Percentiles rank a stretch among this genome's conserved stretches.
Evolutionary conservation across 2,113 vertebrate genomes (phyloP).

Genomic region (Numida meleagris): DNA sequence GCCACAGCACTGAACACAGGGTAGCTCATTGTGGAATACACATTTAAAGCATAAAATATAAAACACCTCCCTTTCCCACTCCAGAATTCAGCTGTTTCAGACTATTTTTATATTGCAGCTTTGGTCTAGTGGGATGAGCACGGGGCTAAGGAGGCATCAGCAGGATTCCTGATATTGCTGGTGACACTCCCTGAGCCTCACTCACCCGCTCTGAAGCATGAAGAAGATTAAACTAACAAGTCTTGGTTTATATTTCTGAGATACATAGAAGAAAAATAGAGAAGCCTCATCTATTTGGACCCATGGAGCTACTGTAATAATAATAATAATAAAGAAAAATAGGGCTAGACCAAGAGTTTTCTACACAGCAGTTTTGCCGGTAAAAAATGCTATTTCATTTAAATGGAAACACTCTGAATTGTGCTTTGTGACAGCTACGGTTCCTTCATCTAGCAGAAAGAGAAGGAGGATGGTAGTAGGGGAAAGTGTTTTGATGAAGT

Average conservation of each 20-base stretch:
- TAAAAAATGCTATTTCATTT: background rate
- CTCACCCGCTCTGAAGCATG: background rate
- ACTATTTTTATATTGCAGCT: background rate
- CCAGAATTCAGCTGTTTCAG: background rate
- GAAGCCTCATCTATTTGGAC: background rate
- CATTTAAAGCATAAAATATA: background rate
- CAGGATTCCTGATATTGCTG: background rate
- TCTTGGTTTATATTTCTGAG: background rate
- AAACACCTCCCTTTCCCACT: background rate
- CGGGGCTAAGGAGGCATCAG: background rate
- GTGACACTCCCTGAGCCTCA: background rate
- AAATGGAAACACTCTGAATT: background rate
- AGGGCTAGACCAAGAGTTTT: background rate
- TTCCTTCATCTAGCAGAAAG: background rate
- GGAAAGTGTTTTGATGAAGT: background rate
- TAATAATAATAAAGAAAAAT: background rate
- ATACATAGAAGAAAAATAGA: background rate
- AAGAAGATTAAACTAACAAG: background rate
- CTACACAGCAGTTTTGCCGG: background rate
- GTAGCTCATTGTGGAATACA: background rate
- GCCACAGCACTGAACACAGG: background rate
- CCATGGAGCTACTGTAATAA: background rate
- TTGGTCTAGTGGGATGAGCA: background rate
- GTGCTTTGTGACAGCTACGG: background rate
- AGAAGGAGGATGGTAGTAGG: background rate